phyloP scores from a whole-genome alignment of 2,888 invertebrate species.

The Ectobius pallidus region DNA sequence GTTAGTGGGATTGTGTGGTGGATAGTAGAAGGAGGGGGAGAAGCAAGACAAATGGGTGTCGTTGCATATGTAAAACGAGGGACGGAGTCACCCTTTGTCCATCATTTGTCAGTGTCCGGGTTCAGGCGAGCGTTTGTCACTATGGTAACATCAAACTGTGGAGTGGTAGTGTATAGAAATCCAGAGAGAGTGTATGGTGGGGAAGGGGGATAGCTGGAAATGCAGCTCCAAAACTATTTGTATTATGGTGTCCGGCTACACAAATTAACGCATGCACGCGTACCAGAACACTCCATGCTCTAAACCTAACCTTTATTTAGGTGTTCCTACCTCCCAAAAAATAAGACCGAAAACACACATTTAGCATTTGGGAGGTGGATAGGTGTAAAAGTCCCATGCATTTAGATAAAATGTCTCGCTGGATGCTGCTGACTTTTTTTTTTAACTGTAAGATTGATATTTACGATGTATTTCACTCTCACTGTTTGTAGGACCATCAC shows the following conservation, averaged over 20 bases:
- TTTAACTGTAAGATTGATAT: neutral
- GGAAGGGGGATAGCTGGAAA: conserved; percentile 4
- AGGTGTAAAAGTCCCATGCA: neutral
- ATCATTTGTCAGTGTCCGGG: conserved; percentile 57
- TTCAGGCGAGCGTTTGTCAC: conserved; percentile 6
- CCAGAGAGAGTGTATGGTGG: neutral
- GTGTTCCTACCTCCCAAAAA: neutral
- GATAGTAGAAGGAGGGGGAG: conserved; percentile 42
- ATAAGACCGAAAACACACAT: neutral
- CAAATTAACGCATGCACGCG: conserved; percentile 28
- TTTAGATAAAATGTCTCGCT: neutral
- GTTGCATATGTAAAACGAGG: conserved; percentile 59
- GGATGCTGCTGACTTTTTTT: neutral
- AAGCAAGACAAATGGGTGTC: conserved; percentile 58
- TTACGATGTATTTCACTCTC: neutral
- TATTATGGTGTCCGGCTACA: neutral
- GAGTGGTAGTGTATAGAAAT: conserved; percentile 24
- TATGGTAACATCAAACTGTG: conserved; percentile 25
- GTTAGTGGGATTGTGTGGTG: conserved; percentile 14
- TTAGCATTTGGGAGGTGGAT: neutral
- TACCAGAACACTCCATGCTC: neutral
- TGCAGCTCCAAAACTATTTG: conserved; percentile 4
- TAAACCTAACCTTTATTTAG: neutral
- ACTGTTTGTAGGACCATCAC: no score
- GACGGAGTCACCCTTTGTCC: conserved; percentile 57